Conservation (phyloP, 1,140 invertebrate species). For the Calliopsis andreniformis region DNA sequence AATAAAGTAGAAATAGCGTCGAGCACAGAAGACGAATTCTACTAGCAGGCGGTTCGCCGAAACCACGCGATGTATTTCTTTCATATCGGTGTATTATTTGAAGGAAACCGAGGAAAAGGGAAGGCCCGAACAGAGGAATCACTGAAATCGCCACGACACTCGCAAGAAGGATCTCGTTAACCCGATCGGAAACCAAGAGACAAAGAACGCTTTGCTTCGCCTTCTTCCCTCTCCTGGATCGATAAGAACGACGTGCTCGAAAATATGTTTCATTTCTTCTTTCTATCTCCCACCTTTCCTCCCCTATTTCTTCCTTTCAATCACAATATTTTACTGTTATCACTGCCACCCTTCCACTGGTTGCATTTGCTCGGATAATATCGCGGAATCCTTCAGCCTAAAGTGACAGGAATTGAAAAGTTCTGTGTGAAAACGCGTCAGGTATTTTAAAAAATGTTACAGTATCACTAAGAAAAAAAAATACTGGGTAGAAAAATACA, state of each 20-base stretch:
- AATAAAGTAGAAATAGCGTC: background rate
- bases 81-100: slow-evolving; percentile 39
- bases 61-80: slow-evolving; percentile 12
- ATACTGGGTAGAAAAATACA: no score
- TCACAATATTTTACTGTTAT: background rate
- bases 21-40: background rate
- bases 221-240: background rate
- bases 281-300: background rate
- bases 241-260: slow-evolving; percentile 38
- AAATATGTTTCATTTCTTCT: slow-evolving; percentile 19
- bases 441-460: no score
- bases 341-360: background rate
- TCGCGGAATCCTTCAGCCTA: no score
- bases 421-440: no score
- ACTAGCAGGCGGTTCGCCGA: background rate
- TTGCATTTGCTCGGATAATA: background rate
- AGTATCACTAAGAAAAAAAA: no score
- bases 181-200: slow-evolving; percentile 33
- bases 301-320: background rate
- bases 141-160: slow-evolving; percentile 11
- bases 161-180: slow-evolving; percentile 45
- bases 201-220: slow-evolving; percentile 38
- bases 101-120: background rate
- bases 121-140: background rate
- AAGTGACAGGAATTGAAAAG: no score